phyloP scores from a whole-genome alignment of 2,797 vertebrate genomes.

The Lemur catta region DNA sequence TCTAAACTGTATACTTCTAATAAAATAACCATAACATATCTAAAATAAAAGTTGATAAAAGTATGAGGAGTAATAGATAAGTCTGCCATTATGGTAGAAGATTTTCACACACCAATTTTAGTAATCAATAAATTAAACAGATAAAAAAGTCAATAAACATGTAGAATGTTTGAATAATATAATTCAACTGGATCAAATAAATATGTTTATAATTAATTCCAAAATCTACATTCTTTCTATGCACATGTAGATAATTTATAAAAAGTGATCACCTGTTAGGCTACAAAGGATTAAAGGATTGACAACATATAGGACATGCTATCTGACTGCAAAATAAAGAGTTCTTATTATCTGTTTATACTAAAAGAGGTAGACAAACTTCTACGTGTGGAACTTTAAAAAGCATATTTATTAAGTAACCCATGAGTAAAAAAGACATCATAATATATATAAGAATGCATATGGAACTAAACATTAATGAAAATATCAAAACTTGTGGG shows the following conservation, averaged over 20 bases:
- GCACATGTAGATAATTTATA: neutral
- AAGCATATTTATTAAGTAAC: neutral
- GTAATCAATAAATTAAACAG: neutral
- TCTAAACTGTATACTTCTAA: neutral
- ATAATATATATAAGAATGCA: neutral
- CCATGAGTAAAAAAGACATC: neutral
- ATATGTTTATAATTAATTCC: neutral
- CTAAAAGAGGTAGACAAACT: neutral
- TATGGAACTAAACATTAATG: neutral
- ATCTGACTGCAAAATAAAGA: neutral
- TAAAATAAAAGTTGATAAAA: neutral
- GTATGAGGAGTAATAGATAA: neutral
- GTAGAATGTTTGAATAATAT: neutral
- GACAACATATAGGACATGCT: neutral
- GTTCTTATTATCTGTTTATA: neutral
- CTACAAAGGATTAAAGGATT: neutral
- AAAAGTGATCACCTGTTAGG: neutral
- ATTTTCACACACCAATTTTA: neutral
- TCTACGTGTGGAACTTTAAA: neutral
- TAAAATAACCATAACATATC: neutral
- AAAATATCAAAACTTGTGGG: neutral
- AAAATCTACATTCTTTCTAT: neutral
- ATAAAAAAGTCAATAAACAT: neutral
- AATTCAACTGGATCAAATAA: neutral
- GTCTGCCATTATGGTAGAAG: neutral